Base-by-base conservation (phyloP, 2,797 vertebrate species). In the Liasis olivaceus region DNA sequence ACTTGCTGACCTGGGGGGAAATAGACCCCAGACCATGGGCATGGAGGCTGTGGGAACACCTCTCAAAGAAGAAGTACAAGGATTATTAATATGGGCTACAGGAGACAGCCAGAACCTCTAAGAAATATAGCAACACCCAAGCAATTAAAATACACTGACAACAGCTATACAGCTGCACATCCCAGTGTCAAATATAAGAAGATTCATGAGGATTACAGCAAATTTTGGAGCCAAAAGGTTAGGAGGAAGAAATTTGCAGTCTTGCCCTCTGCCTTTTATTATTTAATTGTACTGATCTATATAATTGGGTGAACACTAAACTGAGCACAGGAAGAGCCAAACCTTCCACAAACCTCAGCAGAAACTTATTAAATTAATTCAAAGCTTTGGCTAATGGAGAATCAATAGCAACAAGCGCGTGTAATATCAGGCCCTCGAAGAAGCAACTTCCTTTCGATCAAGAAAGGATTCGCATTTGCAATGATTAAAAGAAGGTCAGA, bases 351-450 rank as follows among this genome's bases (percentile, higher is more conserved):
- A 88, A 85, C 90, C 86, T 85, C 94, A 92, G 95, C 93, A 93
- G 59, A 96, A 96, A 96, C 91, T 95, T 62, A 59, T 63, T 90
- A 95, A 95, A 96, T 96, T 81, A 94, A 94, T 94, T 90, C 85
- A 69, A 94, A 93, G 93, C 26, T 1, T 93, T 93, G 92, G 31
- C 86, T 96, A 86, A 56, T 92, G 62, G 86, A 64, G 95, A 96
- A 96, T 96, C 95, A 93, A 95, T 95, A 93, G 63, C n/a, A 72
- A 90, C 85, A 88, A 91, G 91, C 93, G 93, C 1, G 5, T 22
- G 59, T 36, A 89, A 89, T 92, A 89, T 91, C 94, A 95, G 85
- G 95, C 85, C 92, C 89, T 81, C 85, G 64, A 93, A 94, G 90
- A 95, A 85, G 91, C 91, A 92, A 14, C 66, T 90, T 95, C 94